These are phyloP conservation scores for Drosophila baimaii DNA, from an alignment of 1,140 invertebrate genomes.

Conservation along the genomic window DNA sequence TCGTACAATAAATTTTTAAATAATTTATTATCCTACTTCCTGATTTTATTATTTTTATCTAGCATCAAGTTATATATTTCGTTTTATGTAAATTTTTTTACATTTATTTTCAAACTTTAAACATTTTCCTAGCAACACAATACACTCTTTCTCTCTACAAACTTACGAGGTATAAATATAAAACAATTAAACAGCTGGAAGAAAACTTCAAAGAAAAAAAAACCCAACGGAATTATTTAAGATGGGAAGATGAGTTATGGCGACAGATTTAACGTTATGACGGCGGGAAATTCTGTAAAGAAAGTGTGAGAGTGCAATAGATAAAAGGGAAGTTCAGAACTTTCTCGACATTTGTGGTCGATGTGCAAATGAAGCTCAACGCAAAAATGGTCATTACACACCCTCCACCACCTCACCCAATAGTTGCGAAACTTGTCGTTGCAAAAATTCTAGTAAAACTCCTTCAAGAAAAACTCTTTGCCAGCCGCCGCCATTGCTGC, in stretches of 20 bases:
- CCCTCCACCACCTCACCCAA: constrained; percentile 11
- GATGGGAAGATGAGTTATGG: background rate
- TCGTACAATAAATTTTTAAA: no score
- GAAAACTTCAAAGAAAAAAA: background rate
- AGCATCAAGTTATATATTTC: no score
- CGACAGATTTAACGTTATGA: constrained; percentile 19
- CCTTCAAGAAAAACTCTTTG: background rate
- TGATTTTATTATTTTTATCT: no score
- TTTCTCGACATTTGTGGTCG: constrained; percentile 71
- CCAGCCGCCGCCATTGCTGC: background rate
- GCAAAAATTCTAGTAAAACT: constrained; percentile 52
- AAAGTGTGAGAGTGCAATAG: constrained; percentile 7
- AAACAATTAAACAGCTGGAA: constrained; percentile 15
- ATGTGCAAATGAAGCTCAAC: constrained; percentile 77
- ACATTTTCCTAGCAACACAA: background rate
- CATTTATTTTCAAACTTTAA: background rate
- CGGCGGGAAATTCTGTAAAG: constrained; percentile 1
- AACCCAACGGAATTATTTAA: background rate
- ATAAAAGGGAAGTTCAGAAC: constrained; percentile 1
- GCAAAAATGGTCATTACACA: constrained; percentile 63
- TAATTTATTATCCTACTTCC: background rate
- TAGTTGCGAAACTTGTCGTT: constrained; percentile 75
- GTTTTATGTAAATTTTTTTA: background rate
- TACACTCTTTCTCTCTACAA: background rate
- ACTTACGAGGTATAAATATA: background rate